Evolutionary conservation across 1,140 invertebrate genomes (phyloP).

Genomic region (Drosophila pachea): DNA sequence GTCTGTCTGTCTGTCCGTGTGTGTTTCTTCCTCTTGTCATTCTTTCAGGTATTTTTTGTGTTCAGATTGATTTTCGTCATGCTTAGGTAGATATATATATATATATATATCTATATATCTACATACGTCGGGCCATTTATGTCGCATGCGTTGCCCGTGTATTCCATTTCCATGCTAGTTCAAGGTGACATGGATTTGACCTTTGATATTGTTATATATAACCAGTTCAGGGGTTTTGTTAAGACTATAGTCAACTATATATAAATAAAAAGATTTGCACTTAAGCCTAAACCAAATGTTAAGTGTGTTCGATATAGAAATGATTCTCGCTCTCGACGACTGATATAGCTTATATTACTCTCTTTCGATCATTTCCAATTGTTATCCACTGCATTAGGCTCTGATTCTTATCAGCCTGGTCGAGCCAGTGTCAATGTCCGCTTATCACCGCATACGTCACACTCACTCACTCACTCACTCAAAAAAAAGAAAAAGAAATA

Average conservation of each 20-base stretch:
- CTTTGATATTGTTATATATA: slow-evolving; percentile 15
- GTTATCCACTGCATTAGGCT: neutral
- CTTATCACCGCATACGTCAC: slow-evolving; percentile 38
- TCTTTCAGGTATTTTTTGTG: slow-evolving; percentile 57
- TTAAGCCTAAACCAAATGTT: neutral
- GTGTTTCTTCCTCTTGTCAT: slow-evolving; percentile 34
- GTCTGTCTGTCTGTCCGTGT: slow-evolving; percentile 5
- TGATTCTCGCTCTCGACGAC: neutral
- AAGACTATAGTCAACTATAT: neutral
- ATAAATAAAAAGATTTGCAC: neutral
- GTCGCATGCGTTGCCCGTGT: slow-evolving; percentile 9
- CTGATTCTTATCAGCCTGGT: slow-evolving; percentile 16
- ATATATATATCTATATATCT: slow-evolving; percentile 24
- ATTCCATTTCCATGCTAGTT: slow-evolving; percentile 27
- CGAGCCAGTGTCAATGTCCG: slow-evolving; percentile 55
- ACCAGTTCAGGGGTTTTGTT: neutral
- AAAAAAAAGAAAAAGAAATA: slow-evolving; percentile 15
- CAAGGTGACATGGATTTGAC: slow-evolving; percentile 52
- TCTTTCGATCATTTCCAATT: neutral
- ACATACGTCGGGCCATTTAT: neutral
- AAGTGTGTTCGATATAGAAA: neutral
- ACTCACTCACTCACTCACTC: neutral
- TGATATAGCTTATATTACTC: neutral
- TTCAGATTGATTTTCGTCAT: slow-evolving; percentile 59
- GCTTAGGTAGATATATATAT: slow-evolving; percentile 18